Conservation (phyloP, 2,888 invertebrate species). For the Uropetala carovei region DNA sequence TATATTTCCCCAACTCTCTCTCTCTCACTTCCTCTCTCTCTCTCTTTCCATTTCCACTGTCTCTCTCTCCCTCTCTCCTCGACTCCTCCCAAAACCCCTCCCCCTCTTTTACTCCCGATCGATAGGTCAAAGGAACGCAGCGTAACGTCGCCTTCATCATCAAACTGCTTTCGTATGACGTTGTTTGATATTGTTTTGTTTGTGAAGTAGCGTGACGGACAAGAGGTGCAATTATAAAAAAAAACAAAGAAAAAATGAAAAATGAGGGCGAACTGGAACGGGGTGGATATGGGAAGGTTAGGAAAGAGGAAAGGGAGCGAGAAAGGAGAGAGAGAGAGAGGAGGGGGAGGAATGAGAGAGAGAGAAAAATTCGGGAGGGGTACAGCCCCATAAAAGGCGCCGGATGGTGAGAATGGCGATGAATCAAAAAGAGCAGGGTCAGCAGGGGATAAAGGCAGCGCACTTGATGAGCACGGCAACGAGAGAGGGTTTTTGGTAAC, state of each 20-base stretch:
- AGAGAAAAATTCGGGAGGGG: neutral
- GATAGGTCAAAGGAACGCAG: slow-evolving; percentile 29
- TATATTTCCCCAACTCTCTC: no score
- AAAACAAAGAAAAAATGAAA: neutral
- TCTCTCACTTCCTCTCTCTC: neutral
- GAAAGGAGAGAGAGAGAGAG: no score
- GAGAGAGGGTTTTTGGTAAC: neutral
- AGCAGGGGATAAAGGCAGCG: neutral
- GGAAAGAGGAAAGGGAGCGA: no score
- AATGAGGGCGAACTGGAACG: no score
- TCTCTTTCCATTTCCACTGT: neutral
- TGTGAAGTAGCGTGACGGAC: slow-evolving; percentile 18
- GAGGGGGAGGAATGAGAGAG: no score
- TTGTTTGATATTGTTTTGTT: slow-evolving; percentile 32
- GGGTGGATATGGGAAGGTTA: no score
- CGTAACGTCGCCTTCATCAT: neutral
- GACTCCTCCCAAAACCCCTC: neutral
- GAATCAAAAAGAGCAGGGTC: neutral
- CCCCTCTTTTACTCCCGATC: neutral
- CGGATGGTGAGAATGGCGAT: neutral
- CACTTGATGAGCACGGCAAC: neutral
- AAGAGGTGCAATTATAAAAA: slow-evolving; percentile 20
- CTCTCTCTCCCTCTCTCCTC: neutral
- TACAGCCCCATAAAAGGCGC: neutral
- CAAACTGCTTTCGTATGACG: slow-evolving; percentile 13